Evolutionary conservation across 2,797 vertebrate species (phyloP), one percentile per base, ranked within the genome.

Genomic region (Anas capensis): DNA sequence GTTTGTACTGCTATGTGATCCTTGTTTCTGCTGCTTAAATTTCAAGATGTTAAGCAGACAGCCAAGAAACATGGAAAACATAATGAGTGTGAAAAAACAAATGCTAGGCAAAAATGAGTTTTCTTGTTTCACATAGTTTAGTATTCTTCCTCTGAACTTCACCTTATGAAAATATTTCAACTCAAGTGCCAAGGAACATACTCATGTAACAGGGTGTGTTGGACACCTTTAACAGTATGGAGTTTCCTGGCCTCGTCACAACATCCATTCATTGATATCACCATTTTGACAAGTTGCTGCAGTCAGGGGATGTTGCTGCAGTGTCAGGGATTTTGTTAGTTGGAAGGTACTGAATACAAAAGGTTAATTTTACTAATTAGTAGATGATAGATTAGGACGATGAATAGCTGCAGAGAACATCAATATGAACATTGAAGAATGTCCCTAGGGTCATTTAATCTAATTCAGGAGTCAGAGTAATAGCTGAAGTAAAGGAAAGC

Each of bases 291-390:
- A 91, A 73, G 72, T 57, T 93, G 66, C 73, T 92, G 82, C 82
- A 94, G 57, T 86, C 82, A 81, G 65, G 27, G 31, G 17, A 72
- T 68, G 83, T 33, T 90, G 82, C 80, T 96, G 92, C 90, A 86
- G 48, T 54, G 76, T 92, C 80, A 92, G 88, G 71, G 76, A 90
- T 95, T 94, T 94, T 86, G 57, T 69, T 77, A 90, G 90, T 72
- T 76, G 54, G 72, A 92, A 90, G 72, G 77, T 56, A 81, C 65
- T 81, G 72, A 91, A 95, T 81, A 58, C 82, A 92, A 96, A 95
- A 95, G 90, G 95, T 95, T 96, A 96, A 96, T 95, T 94, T 93
- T 84, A 81, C 90, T 94, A 96, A 96, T 96, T 95, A 95, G 90
- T 90, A 91, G 76, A 81, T 92, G 94, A 96, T 93, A 95, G 96